Conservation (phyloP, 2,113 vertebrate species). For the Aegypius monachus region DNA sequence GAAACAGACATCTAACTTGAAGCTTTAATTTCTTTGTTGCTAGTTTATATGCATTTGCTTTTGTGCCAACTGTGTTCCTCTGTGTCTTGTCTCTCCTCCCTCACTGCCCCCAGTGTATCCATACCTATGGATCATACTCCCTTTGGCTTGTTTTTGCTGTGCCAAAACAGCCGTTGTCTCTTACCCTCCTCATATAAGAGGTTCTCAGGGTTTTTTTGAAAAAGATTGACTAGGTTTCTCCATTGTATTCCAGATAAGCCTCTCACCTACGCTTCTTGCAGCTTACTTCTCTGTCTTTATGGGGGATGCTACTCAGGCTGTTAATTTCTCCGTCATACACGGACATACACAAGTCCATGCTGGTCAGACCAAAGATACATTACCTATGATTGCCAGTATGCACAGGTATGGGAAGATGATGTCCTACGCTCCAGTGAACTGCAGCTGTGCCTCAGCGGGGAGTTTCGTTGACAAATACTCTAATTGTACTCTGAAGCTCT, state of each 20-base stretch:
- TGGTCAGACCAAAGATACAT: background rate
- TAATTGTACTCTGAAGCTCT: background rate
- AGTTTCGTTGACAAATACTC: background rate
- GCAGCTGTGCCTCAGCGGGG: background rate
- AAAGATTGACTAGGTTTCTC: background rate
- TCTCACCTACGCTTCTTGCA: background rate
- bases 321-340: background rate
- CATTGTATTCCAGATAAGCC: background rate
- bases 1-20: background rate
- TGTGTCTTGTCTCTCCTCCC: background rate
- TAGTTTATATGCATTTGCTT: background rate
- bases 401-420: background rate
- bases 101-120: background rate
- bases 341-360: background rate
- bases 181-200: background rate
- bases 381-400: background rate
- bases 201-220: rapidly evolving
- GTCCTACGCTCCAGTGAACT: background rate
- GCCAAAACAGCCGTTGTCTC: background rate
- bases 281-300: background rate
- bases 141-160: background rate
- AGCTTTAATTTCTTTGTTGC: background rate
- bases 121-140: background rate
- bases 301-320: background rate
- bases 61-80: background rate